Percentiles rank a stretch among this genome's conserved stretches.
These are phyloP conservation scores for Antitype chi DNA, from an alignment of 2,888 invertebrate genomes.

Conservation along the genomic window DNA sequence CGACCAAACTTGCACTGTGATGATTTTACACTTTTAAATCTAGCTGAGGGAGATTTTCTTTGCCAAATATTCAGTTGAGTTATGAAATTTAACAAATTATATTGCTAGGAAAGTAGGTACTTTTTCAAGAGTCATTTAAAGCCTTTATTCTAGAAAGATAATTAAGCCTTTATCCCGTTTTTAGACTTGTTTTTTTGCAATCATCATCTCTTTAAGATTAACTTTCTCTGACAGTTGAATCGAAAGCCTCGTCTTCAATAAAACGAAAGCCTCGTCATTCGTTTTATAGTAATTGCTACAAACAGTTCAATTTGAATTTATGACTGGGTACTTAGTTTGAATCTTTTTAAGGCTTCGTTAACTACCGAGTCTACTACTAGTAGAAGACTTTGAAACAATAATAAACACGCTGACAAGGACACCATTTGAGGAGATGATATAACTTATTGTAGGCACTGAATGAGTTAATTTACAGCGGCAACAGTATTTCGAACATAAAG, in stretches of 20 bases:
- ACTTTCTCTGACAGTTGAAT: slow-evolving; percentile 17
- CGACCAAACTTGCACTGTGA: background rate
- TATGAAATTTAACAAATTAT: background rate
- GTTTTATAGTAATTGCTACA: slow-evolving; percentile 14
- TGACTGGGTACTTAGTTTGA: background rate
- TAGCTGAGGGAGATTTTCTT: background rate
- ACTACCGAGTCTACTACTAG: background rate
- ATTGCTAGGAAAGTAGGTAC: background rate
- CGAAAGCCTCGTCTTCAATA: slow-evolving; percentile 9
- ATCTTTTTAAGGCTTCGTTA: background rate
- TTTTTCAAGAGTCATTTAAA: background rate
- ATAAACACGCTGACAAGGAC: background rate
- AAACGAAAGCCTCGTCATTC: slow-evolving; percentile 2
- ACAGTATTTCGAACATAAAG: background rate
- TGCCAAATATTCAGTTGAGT: background rate
- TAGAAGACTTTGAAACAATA: background rate
- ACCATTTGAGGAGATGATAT: background rate
- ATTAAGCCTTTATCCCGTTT: background rate
- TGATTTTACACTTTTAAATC: background rate
- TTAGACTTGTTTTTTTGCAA: background rate
- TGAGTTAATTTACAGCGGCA: background rate
- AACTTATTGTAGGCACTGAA: background rate
- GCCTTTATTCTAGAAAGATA: background rate
- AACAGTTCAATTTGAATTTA: slow-evolving; percentile 28
- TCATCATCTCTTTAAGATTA: background rate